phyloP scores from a whole-genome alignment of 1,140 invertebrate genomes.

The Phenacoccus solenopsis region DNA sequence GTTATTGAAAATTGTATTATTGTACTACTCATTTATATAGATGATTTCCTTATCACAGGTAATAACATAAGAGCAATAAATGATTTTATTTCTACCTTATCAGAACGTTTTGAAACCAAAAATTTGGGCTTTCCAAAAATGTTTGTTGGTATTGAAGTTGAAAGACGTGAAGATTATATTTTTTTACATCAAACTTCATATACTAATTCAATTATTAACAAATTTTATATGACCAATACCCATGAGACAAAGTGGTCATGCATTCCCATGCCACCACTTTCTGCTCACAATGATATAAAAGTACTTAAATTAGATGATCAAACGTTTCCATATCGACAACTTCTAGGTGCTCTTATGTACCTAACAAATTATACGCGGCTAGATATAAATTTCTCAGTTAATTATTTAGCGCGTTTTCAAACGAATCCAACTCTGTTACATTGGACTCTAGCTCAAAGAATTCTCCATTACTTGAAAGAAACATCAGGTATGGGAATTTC shows the following conservation, averaged over 20 bases:
- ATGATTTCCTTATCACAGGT: slow-evolving; percentile 31
- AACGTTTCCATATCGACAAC: slow-evolving; percentile 26
- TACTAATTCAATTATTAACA: slow-evolving; percentile 24
- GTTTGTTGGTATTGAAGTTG: slow-evolving; percentile 31
- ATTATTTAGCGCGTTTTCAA: slow-evolving; percentile 22
- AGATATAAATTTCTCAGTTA: slow-evolving; percentile 32
- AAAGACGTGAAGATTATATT: slow-evolving; percentile 20
- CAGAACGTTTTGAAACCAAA: slow-evolving; percentile 27
- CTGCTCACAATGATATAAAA: neutral
- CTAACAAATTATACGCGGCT: slow-evolving; percentile 29
- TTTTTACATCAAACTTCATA: slow-evolving; percentile 27
- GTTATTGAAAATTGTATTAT: slow-evolving; percentile 1
- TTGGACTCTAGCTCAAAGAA: neutral
- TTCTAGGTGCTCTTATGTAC: slow-evolving; percentile 31
- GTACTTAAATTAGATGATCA: slow-evolving; percentile 19
- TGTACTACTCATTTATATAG: slow-evolving; percentile 30
- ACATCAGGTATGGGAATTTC: neutral
- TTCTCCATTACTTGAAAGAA: neutral
- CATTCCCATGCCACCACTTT: slow-evolving; percentile 25
- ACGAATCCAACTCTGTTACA: slow-evolving; percentile 14
- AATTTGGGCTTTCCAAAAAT: slow-evolving; percentile 13
- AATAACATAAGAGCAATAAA: slow-evolving; percentile 23
- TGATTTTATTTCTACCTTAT: slow-evolving; percentile 21
- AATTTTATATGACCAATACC: slow-evolving; percentile 29
- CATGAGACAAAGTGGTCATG: slow-evolving; percentile 24